Evolutionary conservation across 1,140 invertebrate species (phyloP).

Genomic region (Globodera rostochiensis): DNA sequence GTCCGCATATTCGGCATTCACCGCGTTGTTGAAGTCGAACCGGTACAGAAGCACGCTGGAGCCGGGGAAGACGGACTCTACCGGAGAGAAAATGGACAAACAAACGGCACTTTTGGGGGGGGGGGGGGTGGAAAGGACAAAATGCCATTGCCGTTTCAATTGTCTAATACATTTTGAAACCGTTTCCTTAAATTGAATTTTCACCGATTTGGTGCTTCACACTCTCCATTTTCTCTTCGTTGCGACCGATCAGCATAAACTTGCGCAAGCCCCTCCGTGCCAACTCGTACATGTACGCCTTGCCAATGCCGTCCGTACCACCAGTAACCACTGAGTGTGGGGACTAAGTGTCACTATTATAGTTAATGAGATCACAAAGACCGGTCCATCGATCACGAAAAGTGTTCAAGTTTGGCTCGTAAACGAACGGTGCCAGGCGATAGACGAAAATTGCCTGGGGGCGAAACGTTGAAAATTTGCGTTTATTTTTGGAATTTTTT

Average conservation of each 20-base stretch:
- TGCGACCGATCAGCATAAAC: constrained; percentile 53
- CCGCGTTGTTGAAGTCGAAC: constrained; percentile 52
- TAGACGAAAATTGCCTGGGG: constrained; percentile 43
- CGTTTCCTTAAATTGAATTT: neutral
- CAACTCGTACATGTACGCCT: constrained; percentile 55
- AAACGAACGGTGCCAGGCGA: constrained; percentile 41
- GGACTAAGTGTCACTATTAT: neutral
- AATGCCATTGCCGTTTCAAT: constrained; percentile 11
- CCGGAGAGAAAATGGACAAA: constrained; percentile 6
- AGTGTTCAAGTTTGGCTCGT: constrained; percentile 36
- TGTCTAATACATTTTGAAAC: neutral
- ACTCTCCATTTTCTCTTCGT: constrained; percentile 40
- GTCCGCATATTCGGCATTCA: constrained; percentile 45
- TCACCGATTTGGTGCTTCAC: constrained; percentile 54
- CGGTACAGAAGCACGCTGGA: constrained; percentile 50
- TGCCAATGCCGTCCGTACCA: constrained; percentile 54
- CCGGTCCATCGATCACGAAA: constrained; percentile 43
- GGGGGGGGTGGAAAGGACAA: neutral
- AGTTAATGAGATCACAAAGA: constrained; percentile 27
- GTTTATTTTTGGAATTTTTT: neutral
- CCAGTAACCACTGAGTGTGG: constrained; percentile 51
- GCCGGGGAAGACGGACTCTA: constrained; percentile 48
- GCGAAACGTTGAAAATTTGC: neutral
- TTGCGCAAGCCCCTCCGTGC: constrained; percentile 50
- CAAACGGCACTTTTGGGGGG: neutral